Conservation (phyloP, 2,888 invertebrate genomes). For the Eristalinus aeneus region DNA sequence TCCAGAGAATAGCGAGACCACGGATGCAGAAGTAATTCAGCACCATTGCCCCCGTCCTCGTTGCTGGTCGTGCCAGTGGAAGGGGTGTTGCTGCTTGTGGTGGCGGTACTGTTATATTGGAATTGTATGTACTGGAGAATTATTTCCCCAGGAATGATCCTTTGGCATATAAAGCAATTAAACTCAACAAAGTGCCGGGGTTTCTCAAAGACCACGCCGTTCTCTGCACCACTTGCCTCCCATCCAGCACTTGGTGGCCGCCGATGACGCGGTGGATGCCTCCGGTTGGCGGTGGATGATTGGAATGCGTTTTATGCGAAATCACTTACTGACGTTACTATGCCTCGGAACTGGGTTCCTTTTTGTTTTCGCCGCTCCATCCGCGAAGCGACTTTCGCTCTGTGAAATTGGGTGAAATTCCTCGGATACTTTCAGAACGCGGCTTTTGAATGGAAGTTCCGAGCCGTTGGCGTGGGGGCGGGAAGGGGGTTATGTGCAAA, state of each 20-base stretch:
- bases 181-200: conserved; percentile 54
- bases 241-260: background rate
- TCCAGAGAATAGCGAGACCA: conserved; percentile 46
- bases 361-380: conserved; percentile 7
- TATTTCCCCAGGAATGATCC: conserved; percentile 63
- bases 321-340: conserved; percentile 41
- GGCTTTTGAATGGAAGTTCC: background rate
- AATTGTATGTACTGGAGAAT: conserved; percentile 27
- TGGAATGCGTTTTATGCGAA: conserved; percentile 69
- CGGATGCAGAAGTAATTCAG: conserved; percentile 69
- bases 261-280: background rate
- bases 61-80: background rate
- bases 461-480: too few species aligned
- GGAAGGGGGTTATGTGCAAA: background rate
- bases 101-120: background rate
- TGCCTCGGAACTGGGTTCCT: conserved; percentile 1
- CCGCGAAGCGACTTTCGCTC: conserved; percentile 8
- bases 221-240: background rate
- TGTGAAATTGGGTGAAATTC: conserved; percentile 64
- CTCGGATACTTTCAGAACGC: conserved; percentile 44
- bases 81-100: conserved; percentile 14
- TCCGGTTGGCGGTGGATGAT: conserved; percentile 3
- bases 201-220: background rate
- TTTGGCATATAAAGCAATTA: conserved; percentile 69
- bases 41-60: conserved; percentile 2